Evolutionary conservation across 2,797 vertebrate species (phyloP).

Genomic region (Streptopelia turtur): DNA sequence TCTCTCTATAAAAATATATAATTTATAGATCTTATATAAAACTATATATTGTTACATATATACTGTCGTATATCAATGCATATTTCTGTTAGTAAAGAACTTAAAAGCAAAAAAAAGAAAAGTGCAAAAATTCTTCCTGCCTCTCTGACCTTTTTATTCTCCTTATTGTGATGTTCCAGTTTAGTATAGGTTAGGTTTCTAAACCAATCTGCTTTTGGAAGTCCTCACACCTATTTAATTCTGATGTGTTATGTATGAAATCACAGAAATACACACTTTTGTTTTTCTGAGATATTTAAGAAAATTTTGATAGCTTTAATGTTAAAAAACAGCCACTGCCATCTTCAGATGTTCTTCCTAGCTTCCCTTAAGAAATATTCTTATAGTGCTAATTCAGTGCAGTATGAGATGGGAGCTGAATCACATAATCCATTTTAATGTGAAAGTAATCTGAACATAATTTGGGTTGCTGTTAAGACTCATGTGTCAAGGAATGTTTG

Average conservation of each 20-base stretch:
- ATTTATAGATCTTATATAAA: not conserved
- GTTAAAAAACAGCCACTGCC: not conserved
- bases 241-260: not conserved
- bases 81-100: not conserved
- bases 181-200: not conserved
- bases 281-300: not conserved
- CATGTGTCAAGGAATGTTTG: not conserved
- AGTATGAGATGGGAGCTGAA: not conserved
- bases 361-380: not conserved
- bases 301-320: not conserved
- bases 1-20: not conserved
- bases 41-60: not conserved
- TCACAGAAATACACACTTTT: not conserved
- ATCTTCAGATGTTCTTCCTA: not conserved
- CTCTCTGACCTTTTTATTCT: not conserved
- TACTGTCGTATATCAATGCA: not conserved
- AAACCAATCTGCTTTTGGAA: not conserved
- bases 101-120: not conserved
- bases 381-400: not conserved
- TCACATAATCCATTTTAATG: not conserved
- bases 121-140: not conserved
- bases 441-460: not conserved
- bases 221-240: not conserved
- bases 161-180: not conserved
- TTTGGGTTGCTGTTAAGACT: slow-evolving; percentile 1